A percentile compares a stretch with the other conserved stretches of the same genome.
These are phyloP conservation scores for Mesoclemmys tuberculata DNA, from an alignment of 2,113 vertebrate genomes.

Conservation along the genomic window DNA sequence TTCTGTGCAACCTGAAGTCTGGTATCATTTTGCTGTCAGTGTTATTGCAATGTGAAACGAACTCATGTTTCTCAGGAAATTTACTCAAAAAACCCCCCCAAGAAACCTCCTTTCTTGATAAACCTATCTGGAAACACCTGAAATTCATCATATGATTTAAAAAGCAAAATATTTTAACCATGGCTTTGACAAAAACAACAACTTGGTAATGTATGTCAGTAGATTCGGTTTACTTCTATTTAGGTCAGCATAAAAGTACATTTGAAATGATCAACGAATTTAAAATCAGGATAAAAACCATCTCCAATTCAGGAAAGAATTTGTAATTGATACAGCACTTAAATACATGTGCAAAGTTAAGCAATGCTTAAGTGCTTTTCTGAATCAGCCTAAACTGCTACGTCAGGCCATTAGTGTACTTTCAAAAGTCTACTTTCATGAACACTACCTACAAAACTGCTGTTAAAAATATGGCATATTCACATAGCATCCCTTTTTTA, in stretches of 20 bases:
- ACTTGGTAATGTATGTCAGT: not conserved
- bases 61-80: not conserved
- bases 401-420: not conserved
- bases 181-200: fast-evolving
- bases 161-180: not conserved
- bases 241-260: fast-evolving
- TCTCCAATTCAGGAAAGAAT: not conserved
- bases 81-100: fast-evolving
- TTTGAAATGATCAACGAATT: not conserved
- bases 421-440: not conserved
- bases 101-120: not conserved
- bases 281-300: not conserved
- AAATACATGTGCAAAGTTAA: not conserved
- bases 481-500: not conserved
- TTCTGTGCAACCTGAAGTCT: fast-evolving
- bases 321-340: not conserved
- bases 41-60: fast-evolving
- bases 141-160: fast-evolving
- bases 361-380: not conserved
- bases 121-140: not conserved
- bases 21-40: fast-evolving
- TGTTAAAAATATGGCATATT: not conserved
- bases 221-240: not conserved
- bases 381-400: not conserved
- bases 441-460: not conserved